Evolutionary conservation across 2,113 vertebrate species (phyloP), one percentile per base, ranked within the genome.

Genomic region (Raphicerus campestris): DNA sequence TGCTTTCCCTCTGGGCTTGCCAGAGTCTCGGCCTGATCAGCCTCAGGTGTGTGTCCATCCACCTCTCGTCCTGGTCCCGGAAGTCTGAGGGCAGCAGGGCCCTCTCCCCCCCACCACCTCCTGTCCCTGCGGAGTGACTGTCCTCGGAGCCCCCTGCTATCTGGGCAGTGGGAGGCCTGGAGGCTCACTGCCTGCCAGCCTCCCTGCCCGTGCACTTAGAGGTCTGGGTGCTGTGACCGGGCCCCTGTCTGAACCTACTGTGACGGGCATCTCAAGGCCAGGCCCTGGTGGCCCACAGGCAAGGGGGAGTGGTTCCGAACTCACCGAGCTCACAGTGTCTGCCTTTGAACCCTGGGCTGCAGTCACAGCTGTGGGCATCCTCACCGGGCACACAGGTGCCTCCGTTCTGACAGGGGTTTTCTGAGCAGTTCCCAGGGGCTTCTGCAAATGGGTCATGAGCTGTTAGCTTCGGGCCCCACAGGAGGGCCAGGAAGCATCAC

Each of bases 301-400:
- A 4, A 61, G 39, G 75, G 75, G 75, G 56, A 61, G 56, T 0
- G 1, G 45, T 0, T 0, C 2, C 3, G n/a, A 66, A 99, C 99
- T 99, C 97, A 99, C 99, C 99, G n/a, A 99, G 98, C 98, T 99
- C 99, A 70, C 99, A 99, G 98, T 98, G 98, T 70, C 98, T 98
- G 97, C 99, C 99, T 98, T 99, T 99, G 98, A 99, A 99, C 2
- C 99, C 99, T 0, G 97, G 97, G 58, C 93, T 91, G 81, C 99
- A 99, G 98, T 99, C 98, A 45, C 99, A 99, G 98, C 97, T 93
- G 98, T 98, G 99, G 89, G 98, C 90, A 58, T 98, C 96, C 0
- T 96, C 56, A 0, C 96, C 98, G 1, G 98, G 98, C 93, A 99
- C 96, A 20, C 99, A 99, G 84, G 98, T 99, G 49, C 99, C 99